These are phyloP conservation scores for Erythrocercus mccallii DNA, from an alignment of 2,113 vertebrate species.

Conservation along the genomic window DNA sequence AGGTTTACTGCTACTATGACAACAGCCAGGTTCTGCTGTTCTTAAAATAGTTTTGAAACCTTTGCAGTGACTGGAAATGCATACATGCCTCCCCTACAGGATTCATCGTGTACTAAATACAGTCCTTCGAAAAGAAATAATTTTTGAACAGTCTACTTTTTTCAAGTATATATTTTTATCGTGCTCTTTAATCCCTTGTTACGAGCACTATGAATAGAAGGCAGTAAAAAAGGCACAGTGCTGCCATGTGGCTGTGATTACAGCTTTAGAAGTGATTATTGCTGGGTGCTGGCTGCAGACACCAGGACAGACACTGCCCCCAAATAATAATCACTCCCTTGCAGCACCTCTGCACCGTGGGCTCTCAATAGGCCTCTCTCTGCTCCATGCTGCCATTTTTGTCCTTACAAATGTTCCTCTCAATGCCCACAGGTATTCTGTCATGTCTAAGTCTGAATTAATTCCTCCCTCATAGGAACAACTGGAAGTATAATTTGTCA, in stretches of 20 bases:
- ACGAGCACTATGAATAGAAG: conserved; percentile 45
- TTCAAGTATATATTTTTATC: background rate
- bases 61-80: conserved; percentile 3
- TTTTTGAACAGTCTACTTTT: conserved; percentile 10
- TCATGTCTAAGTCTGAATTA: background rate
- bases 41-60: conserved; percentile 64
- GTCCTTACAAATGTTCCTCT: background rate
- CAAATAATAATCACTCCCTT: background rate
- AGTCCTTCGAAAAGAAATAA: conserved; percentile 8
- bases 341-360: background rate
- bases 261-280: conserved; percentile 20
- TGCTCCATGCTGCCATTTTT: background rate
- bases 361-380: background rate
- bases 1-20: conserved; percentile 66
- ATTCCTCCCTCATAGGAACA: background rate
- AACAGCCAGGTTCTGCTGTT: conserved; percentile 58
- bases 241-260: conserved; percentile 33
- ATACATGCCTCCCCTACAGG: background rate
- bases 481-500: background rate
- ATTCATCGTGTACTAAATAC: conserved; percentile 10
- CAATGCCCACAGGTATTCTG: background rate
- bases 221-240: conserved; percentile 26
- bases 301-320: background rate
- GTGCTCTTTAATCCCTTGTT: conserved; percentile 16
- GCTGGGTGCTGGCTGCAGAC: background rate